Conservation (phyloP, 2,797 vertebrate genomes). For the Lycodopsis pacificus region DNA sequence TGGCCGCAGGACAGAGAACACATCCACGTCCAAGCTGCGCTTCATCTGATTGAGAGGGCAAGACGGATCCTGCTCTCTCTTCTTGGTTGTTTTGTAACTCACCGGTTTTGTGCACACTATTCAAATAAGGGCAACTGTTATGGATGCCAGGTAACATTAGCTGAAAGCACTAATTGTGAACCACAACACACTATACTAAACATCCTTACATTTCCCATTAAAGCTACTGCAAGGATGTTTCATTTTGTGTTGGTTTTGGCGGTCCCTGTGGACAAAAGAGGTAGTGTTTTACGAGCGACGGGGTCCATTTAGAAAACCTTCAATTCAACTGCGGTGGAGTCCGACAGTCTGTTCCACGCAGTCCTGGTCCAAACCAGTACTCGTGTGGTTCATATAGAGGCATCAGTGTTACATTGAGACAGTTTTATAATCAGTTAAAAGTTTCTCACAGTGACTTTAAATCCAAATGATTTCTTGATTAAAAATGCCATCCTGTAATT, state of each 20-base stretch:
- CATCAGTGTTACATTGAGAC: too few species aligned
- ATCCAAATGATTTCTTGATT: conserved; percentile 18
- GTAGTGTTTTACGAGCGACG: background rate
- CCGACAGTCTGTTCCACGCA: too few species aligned
- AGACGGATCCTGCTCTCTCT: conserved; percentile 1
- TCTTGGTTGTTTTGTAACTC: conserved; percentile 1
- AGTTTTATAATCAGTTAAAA: too few species aligned
- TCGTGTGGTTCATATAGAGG: background rate
- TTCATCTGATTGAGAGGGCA: conserved; percentile 32
- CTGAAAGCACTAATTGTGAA: conserved; percentile 1
- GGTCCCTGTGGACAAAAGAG: background rate
- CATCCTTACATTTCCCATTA: conserved; percentile 11
- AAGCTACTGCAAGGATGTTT: background rate
- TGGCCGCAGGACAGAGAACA: conserved; percentile 41
- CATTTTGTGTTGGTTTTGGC: background rate
- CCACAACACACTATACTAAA: conserved; percentile 11
- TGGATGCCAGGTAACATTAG: conserved; percentile 1
- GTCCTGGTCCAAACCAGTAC: background rate
- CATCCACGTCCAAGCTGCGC: conserved; percentile 22
- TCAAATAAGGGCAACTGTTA: conserved; percentile 6
- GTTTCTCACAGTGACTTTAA: background rate
- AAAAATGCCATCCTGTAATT: conserved; percentile 8
- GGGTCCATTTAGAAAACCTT: background rate
- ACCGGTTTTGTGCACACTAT: background rate
- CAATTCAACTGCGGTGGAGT: too few species aligned